Evolutionary conservation across 2,113 vertebrate species (phyloP).

Genomic region (Xyliphius kryptos): DNA sequence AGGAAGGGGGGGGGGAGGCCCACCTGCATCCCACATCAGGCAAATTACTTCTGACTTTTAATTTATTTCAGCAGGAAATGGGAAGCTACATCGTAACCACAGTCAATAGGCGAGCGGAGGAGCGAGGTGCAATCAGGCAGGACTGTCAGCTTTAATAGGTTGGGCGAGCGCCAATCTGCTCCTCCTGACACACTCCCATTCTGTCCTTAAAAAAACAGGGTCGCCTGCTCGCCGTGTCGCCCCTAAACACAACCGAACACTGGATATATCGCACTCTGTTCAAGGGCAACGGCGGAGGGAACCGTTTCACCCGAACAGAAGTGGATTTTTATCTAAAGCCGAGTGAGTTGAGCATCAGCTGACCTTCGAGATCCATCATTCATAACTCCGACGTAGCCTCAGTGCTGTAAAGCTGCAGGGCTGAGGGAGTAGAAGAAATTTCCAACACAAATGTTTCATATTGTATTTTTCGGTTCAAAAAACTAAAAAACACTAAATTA

Average conservation of each 20-base stretch:
- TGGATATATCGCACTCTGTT: constrained; percentile 40
- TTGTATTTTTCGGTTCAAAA: too few relatives aligned
- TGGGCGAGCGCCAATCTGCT: constrained; percentile 85
- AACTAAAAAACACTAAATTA: too few relatives aligned
- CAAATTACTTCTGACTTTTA: constrained; percentile 99
- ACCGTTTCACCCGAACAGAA: not conserved
- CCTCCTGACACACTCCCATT: constrained; percentile 74
- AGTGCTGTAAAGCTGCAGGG: too few relatives aligned
- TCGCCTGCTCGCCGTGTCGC: constrained; percentile 62
- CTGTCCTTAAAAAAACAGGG: constrained; percentile 54
- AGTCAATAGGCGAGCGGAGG: constrained; percentile 86
- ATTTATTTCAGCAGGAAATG: constrained; percentile 99
- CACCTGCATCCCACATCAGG: constrained; percentile 90
- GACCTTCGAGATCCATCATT: not conserved
- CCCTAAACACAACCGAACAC: constrained; percentile 78
- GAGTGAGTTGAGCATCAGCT: too few relatives aligned
- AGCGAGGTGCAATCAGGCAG: constrained; percentile 85
- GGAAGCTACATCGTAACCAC: constrained; percentile 92
- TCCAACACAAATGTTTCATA: too few relatives aligned
- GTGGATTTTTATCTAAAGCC: not conserved
- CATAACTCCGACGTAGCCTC: not conserved
- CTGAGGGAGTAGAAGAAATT: too few relatives aligned
- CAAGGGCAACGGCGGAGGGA: not conserved
- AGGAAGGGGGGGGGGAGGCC: constrained; percentile 39
- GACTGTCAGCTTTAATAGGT: constrained; percentile 95